Evolutionary conservation across 2,888 invertebrate species (phyloP), one percentile per base, ranked within the genome.

Genomic region (Prenolepis imparis): DNA sequence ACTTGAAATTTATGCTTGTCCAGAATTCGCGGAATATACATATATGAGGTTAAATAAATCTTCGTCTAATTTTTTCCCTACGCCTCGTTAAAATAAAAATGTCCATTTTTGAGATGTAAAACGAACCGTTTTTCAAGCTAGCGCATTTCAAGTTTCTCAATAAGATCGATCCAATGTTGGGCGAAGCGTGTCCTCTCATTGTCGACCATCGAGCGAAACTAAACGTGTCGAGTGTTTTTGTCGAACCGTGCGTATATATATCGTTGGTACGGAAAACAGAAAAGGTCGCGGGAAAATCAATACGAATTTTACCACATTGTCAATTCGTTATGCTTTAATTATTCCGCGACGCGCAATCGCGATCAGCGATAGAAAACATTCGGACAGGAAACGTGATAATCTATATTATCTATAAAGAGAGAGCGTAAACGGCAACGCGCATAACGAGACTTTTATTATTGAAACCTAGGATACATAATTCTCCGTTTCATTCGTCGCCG

Each of bases 261-360:
- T 61, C 48, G 44, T 59, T 44, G 59, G 44, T n/a, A 5, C 15
- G 66, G 66, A 39, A 48, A 70, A 78, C n/a, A 8, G 78, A 61
- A 78, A 70, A 55, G 11, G 28, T 21, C 9, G 57, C 52, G 24
- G 24, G 44, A 15, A 48, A 24, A 18, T 70, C 78, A 59, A 78
- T 72, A 78, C 18, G 15, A 21, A 36, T 61, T 80, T 72, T 61
- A 44, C 32, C 44, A 32, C 41, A 48, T 36, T 72, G 36, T 80
- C 72, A 72, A 80, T 80, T 80, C 44, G 78, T 80, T 80, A 36
- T 61, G 28, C 12, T 70, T 80, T 80, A 80, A 80, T 80, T 78
- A 78, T 70, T 78, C 48, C 18, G 59, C 36, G 57, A 66, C 41
- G 68, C 55, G 41, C 72, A 61, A 72, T 72, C 72, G 72, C 24